These are phyloP conservation scores for Etheostoma cragini DNA, from an alignment of 2,113 vertebrate genomes.

Conservation along the genomic window DNA sequence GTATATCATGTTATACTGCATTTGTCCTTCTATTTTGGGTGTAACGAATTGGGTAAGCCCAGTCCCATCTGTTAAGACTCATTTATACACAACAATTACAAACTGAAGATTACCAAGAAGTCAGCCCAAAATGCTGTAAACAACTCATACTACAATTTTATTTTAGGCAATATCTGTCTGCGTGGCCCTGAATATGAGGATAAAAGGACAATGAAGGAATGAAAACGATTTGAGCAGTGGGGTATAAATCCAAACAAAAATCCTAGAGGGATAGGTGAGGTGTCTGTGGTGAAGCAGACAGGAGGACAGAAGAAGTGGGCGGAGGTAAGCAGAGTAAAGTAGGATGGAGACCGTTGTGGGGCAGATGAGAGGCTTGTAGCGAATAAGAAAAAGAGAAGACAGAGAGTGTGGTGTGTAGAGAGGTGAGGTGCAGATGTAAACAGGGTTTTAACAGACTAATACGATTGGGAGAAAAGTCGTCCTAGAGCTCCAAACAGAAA, in stretches of 20 bases:
- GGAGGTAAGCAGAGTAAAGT: constrained; percentile 42
- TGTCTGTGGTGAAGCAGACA: constrained; percentile 37
- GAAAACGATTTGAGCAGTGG: background rate
- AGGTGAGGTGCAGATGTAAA: constrained; percentile 60
- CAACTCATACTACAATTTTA: background rate
- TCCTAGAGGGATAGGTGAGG: constrained; percentile 50
- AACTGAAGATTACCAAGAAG: constrained; percentile 9
- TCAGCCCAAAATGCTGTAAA: constrained; percentile 1
- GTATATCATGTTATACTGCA: constrained; percentile 65
- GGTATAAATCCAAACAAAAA: background rate
- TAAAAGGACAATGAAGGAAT: constrained; percentile 17
- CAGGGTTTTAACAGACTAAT: constrained; percentile 69
- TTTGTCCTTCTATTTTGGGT: constrained; percentile 71
- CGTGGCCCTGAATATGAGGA: background rate
- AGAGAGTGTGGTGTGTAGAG: constrained; percentile 48
- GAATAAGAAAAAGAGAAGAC: constrained; percentile 74
- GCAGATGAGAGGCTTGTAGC: constrained; percentile 74
- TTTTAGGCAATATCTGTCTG: background rate
- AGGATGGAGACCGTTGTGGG: constrained; percentile 78
- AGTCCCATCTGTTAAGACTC: constrained; percentile 23
- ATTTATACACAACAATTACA: constrained; percentile 24
- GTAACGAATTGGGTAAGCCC: constrained; percentile 13
- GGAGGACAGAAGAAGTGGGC: constrained; percentile 44
- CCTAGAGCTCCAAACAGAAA: constrained; percentile 75
- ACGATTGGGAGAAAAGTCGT: constrained; percentile 79